Evolutionary conservation across 2,797 vertebrate genomes (phyloP).

Genomic region (Spinibarbus caldwelli): DNA sequence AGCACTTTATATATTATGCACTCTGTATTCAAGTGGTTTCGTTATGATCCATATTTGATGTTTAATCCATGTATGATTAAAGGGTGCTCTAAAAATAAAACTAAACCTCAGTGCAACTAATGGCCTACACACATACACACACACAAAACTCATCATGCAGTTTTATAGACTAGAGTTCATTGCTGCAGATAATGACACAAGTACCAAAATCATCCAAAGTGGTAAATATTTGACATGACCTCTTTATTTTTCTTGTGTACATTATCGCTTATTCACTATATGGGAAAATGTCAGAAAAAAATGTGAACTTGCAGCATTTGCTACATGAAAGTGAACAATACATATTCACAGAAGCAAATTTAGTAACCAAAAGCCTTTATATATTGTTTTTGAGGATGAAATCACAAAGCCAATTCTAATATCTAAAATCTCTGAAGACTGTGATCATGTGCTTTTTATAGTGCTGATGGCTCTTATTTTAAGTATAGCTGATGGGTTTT

Average conservation of each 20-base stretch:
- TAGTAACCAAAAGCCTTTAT: not conserved
- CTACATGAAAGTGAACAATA: not conserved
- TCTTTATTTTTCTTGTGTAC: too few species aligned
- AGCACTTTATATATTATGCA: not conserved
- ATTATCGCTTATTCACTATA: too few species aligned
- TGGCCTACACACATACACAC: not conserved
- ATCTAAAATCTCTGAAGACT: not conserved
- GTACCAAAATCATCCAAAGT: too few species aligned
- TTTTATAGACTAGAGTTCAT: too few species aligned
- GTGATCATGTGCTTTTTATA: not conserved
- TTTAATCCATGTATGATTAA: not conserved
- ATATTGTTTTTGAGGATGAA: not conserved
- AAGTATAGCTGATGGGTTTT: not conserved
- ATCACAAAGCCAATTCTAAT: not conserved
- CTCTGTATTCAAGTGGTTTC: not conserved
- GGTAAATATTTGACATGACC: too few species aligned
- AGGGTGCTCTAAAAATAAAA: not conserved
- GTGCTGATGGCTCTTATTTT: too few species aligned
- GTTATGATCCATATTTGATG: not conserved
- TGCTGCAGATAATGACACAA: too few species aligned
- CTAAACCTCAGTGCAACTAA: not conserved
- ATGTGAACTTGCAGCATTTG: too few species aligned
- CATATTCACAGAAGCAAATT: not conserved
- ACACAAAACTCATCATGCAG: too few species aligned
- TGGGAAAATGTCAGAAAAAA: too few species aligned